Base-by-base conservation (phyloP, 2,888 invertebrate species). In the Sesia apiformis region DNA sequence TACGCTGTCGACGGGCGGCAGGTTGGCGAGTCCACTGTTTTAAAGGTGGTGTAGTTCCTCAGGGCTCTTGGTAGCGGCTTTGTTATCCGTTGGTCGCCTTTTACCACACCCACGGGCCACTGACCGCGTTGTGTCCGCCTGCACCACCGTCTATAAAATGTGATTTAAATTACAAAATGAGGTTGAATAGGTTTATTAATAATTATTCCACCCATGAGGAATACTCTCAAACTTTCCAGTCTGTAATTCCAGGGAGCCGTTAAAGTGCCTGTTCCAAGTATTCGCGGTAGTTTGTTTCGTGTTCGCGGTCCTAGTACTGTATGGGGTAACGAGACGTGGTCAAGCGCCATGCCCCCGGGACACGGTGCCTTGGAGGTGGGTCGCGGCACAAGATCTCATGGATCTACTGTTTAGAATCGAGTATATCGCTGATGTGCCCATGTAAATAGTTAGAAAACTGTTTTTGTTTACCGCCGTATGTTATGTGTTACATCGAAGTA, bases 401-500 rank as follows among this genome's bases (percentile, higher is more conserved):
- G 86, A 88, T 53, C 57, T 87, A 38, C 64, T 88, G 52, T 69
- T 89, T 4, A 63, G 83, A 55, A 78, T 88, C 52, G 86, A 88
- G 55, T 87, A 88, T n/a, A 80, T 81, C 0, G 77, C 83, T 0
- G 88, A 88, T 6, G 84, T 88, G 57, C 88, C 88, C 2, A 86
- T 88, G 87, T 89, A 71, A 72, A 43, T 56, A 50, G 23, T 23
- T 23, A 23, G 23, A 23, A 23, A 23, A 23, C 23, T 23, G 23
- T 1, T 23, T n/a, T 23, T 23, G 2, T 23, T 2, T 23, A 23
- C 23, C 23, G 23, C 23, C 23, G 23, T 23, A 23, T 23, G 23
- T 23, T 23, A n/a, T n/a, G 23, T 23, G 23, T 23, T 23, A 1
- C 23, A 23, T 23, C 1, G 23, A 23, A 23, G 23, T 23, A 23